Conservation (phyloP, 2,797 vertebrate species). For the Enteromius viviparus region DNA sequence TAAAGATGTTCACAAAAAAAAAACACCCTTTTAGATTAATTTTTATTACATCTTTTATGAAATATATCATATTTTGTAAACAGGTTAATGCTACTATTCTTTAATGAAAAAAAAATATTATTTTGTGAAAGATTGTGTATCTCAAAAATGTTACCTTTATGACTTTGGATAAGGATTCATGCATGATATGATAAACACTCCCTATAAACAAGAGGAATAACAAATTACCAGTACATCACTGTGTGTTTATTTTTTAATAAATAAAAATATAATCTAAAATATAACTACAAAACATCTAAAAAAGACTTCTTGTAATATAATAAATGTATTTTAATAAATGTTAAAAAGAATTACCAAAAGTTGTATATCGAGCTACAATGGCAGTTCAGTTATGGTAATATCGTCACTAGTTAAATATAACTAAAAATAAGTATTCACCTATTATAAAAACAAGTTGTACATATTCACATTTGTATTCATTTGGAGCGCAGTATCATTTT, state of each 20-base stretch:
- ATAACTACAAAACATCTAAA: not conserved
- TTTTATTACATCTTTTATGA: not conserved
- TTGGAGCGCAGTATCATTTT: constrained; percentile 42
- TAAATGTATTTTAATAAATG: not conserved
- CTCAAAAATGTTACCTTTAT: not conserved
- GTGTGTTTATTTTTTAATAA: not conserved
- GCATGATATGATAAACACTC: not conserved
- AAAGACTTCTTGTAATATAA: not conserved
- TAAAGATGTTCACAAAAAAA: not conserved
- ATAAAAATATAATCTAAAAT: not conserved
- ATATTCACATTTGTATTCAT: constrained; percentile 41
- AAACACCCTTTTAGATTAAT: not conserved
- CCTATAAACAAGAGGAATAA: not conserved
- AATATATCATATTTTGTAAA: not conserved
- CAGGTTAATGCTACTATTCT: not conserved
- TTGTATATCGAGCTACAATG: not conserved
- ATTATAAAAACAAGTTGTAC: constrained; percentile 45
- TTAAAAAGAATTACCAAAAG: not conserved
- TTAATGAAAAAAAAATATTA: not conserved
- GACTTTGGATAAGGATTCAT: not conserved
- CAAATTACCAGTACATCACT: not conserved
- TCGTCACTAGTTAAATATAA: constrained; percentile 1
- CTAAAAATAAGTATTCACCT: constrained; percentile 5
- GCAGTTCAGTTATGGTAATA: not conserved
- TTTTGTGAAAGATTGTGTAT: not conserved